Conservation (phyloP, 2,888 invertebrate species). For the Drosophila buzzatii region DNA sequence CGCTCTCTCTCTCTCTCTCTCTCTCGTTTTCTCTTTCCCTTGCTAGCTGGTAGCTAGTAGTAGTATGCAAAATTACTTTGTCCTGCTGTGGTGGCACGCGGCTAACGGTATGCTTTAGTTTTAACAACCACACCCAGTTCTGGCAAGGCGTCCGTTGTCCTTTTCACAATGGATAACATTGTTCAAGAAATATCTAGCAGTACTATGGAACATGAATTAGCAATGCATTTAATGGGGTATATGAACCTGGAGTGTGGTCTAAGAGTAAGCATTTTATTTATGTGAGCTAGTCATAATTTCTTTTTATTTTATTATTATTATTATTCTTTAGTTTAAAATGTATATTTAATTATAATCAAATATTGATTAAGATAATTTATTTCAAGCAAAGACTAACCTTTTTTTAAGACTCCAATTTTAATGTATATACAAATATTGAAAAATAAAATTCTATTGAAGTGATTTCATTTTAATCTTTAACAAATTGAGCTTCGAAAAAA, state of each 20-base stretch:
- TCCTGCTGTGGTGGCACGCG: slow-evolving; percentile 64
- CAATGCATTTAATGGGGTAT: slow-evolving; percentile 1
- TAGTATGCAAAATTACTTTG: slow-evolving; percentile 65
- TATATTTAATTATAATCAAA: too few relatives aligned
- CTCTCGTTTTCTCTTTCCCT: background rate
- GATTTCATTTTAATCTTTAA: too few relatives aligned
- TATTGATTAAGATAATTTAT: too few relatives aligned
- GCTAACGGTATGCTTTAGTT: slow-evolving; percentile 35
- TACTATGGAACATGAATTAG: slow-evolving; percentile 15
- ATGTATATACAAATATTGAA: too few relatives aligned
- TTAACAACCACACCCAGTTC: slow-evolving; percentile 64
- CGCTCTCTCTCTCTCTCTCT: background rate
- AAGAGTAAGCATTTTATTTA: too few relatives aligned
- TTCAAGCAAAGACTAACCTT: too few relatives aligned
- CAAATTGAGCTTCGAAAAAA: too few relatives aligned
- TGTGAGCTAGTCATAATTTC: too few relatives aligned
- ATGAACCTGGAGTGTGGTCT: background rate
- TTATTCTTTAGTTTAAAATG: too few relatives aligned
- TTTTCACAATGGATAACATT: slow-evolving; percentile 46
- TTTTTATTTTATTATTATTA: too few relatives aligned
- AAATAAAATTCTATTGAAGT: too few relatives aligned
- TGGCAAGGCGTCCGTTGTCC: slow-evolving; percentile 61
- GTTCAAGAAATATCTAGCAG: slow-evolving; percentile 57
- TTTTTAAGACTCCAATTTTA: too few relatives aligned
- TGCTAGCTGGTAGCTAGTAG: background rate